Percentiles rank a stretch among this genome's conserved stretches.
Conservation (phyloP, 2,113 vertebrate genomes). For the Synodontis membranacea region DNA sequence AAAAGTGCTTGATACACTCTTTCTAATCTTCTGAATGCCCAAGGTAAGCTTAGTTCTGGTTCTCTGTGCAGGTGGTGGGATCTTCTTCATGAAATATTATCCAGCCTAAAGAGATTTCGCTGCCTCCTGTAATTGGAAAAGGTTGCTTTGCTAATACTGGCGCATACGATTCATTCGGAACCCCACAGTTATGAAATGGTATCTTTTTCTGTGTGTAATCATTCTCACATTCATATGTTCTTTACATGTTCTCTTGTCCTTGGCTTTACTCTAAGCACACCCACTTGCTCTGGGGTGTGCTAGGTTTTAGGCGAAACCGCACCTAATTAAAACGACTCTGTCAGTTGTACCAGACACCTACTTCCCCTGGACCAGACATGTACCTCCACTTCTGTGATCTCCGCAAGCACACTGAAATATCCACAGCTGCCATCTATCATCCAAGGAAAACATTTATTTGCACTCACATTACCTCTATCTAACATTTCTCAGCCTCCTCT, state of each 20-base stretch:
- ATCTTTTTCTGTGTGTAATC: not conserved
- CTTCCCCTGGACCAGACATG: slow-evolving; percentile 23
- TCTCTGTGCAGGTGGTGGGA: not conserved
- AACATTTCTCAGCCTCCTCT: slow-evolving; percentile 29
- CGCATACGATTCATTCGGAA: not conserved
- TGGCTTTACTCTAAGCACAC: not conserved
- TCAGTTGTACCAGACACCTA: slow-evolving; percentile 27
- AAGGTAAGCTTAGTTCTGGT: not conserved
- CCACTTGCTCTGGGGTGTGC: not conserved
- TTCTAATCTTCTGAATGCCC: not conserved
- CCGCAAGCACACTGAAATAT: slow-evolving; percentile 22
- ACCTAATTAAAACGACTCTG: slow-evolving; percentile 25
- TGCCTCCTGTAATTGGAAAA: not conserved
- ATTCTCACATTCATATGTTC: not conserved
- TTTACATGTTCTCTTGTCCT: slow-evolving; percentile 2
- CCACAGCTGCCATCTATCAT: not conserved
- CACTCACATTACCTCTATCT: slow-evolving; percentile 32
- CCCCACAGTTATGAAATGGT: not conserved
- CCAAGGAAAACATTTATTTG: slow-evolving; percentile 30
- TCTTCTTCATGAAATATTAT: not conserved
- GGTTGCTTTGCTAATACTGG: not conserved
- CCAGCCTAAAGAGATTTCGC: not conserved
- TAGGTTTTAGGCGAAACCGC: not conserved
- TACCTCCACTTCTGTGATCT: slow-evolving; percentile 9
- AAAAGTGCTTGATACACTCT: not conserved